Evolutionary conservation across 2,888 invertebrate genomes (phyloP).

Genomic region (Hirtodrosophila alboralis): DNA sequence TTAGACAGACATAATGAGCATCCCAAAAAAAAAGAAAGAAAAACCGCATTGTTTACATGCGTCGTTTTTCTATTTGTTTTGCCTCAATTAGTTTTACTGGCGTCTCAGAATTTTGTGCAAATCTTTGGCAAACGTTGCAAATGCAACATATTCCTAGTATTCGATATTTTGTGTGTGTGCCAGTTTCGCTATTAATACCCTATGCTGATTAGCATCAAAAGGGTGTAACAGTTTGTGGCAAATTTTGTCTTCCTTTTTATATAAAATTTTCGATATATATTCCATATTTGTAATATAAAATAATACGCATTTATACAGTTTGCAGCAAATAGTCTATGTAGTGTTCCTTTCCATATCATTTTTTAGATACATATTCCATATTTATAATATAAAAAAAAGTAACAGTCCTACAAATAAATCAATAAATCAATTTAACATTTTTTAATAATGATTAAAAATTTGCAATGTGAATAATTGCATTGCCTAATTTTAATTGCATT

Average conservation of each 20-base stretch:
- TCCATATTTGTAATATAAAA: too few species aligned
- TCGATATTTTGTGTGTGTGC: slow-evolving; percentile 44
- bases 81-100: slow-evolving; percentile 77
- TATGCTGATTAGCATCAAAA: slow-evolving; percentile 18
- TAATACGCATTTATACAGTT: too few species aligned
- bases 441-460: too few species aligned
- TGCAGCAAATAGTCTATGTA: too few species aligned
- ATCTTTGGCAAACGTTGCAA: slow-evolving; percentile 65
- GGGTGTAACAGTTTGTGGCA: slow-evolving; percentile 15
- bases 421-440: too few species aligned
- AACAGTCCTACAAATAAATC: too few species aligned
- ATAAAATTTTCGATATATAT: neutral
- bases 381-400: too few species aligned
- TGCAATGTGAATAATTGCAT: too few species aligned
- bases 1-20: slow-evolving; percentile 33
- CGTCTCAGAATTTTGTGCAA: slow-evolving; percentile 56
- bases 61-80: slow-evolving; percentile 50
- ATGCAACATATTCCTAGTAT: slow-evolving; percentile 37
- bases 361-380: too few species aligned
- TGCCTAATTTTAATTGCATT: too few species aligned
- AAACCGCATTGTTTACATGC: slow-evolving; percentile 59
- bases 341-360: too few species aligned
- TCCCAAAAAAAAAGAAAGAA: slow-evolving; percentile 21
- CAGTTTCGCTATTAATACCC: slow-evolving; percentile 57
- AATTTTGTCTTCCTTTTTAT: neutral